Evolutionary conservation across 1,140 invertebrate genomes (phyloP), one percentile per base, ranked within the genome.

Genomic region (Harpegnathos saltator): DNA sequence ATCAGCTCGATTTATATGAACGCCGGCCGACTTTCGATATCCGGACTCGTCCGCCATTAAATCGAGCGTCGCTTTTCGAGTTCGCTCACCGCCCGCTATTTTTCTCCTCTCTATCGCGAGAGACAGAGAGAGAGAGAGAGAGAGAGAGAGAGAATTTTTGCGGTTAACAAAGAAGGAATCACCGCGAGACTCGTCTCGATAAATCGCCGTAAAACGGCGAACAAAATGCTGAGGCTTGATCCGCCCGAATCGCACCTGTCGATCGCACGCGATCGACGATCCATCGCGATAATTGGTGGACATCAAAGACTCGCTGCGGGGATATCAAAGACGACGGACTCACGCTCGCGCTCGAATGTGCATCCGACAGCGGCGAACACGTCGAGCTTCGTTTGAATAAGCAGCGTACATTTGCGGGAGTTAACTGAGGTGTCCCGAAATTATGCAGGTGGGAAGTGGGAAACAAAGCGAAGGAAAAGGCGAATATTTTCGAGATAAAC

Each of bases 241-340:
- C 59, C 19, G 48, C 7, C 33, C 58, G 50, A 83, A 86, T 77
- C 73, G 72, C 19, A 48, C 38, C 59, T 78, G 78, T 87, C 85
- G 85, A 85, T 87, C 85, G 83, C 78, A 82, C 65, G 19, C 74
- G 56, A 84, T 86, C 54, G 75, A 62, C 24, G 73, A 72, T 83
- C 54, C 72, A 63, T 65, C 56, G 62, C 26, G 61, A 80, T 87
- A 84, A 87, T 80, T 75, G 48, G 56, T n/a, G 54, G 56, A 69
- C 62, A 87, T 86, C 73, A 86, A 87, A 87, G 81, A 82, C 61
- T 54, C 50, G 56, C 62, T 38, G 54, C 54, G 54, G 61, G 54
- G 61, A 82, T 62, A 73, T 65, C 61, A 83, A 62, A 65, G n/a
- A 82, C 72, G 84, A 71, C 15, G 63, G 38, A 15, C 50, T 63